These are phyloP conservation scores for Tetraodon nigroviridis DNA, from an alignment of 2,113 vertebrate genomes.

Conservation along the genomic window DNA sequence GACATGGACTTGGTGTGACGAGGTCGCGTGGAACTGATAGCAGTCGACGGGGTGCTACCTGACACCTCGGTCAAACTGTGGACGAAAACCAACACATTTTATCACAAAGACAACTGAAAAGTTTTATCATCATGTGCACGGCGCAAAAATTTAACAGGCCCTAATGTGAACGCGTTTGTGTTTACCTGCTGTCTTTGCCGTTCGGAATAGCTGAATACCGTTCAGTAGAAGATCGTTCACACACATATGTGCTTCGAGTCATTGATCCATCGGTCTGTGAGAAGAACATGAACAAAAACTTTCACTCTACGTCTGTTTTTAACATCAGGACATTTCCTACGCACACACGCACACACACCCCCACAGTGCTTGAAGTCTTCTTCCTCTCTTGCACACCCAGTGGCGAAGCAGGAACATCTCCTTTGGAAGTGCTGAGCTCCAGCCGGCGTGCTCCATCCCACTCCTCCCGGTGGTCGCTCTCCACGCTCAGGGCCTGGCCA, in stretches of 20 bases:
- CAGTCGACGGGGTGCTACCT: slow-evolving; percentile 78
- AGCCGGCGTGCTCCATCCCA: slow-evolving; percentile 87
- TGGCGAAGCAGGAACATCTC: slow-evolving; percentile 88
- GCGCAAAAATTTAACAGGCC: not conserved
- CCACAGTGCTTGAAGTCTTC: slow-evolving; percentile 82
- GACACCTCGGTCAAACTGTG: slow-evolving; percentile 92
- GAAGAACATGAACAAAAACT: not conserved
- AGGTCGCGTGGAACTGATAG: slow-evolving; percentile 81
- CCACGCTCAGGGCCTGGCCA: slow-evolving; percentile 89
- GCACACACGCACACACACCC: slow-evolving; percentile 80
- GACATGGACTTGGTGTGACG: slow-evolving; percentile 99
- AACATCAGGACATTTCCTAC: not conserved
- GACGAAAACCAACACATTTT: not conserved
- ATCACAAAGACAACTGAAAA: not conserved
- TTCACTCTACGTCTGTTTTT: not conserved
- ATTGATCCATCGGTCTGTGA: slow-evolving; percentile 87
- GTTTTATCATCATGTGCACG: too few species aligned
- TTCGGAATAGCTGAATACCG: slow-evolving; percentile 89
- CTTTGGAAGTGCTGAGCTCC: slow-evolving; percentile 85
- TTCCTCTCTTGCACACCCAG: slow-evolving; percentile 90
- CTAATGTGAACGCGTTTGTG: not conserved
- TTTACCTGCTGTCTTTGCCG: slow-evolving; percentile 95
- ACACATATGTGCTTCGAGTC: slow-evolving; percentile 95
- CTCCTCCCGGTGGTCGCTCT: slow-evolving; percentile 93
- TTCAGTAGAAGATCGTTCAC: slow-evolving; percentile 87